Evolutionary conservation across 2,797 vertebrate species (phyloP).

Genomic region (Buphagus erythrorhynchus): DNA sequence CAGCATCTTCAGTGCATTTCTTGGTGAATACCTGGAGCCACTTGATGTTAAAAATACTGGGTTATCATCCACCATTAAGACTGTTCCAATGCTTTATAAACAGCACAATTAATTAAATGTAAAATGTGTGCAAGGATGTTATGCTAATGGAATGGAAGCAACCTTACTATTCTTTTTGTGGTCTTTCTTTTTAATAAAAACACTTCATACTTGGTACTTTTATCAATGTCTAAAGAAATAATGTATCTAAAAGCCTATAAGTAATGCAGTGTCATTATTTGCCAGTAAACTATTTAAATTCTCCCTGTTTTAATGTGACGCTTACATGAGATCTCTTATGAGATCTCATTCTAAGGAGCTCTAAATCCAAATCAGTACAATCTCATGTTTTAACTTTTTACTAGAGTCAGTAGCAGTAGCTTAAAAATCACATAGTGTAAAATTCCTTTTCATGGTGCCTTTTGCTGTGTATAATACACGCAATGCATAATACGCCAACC

Average conservation of each 20-base stretch:
- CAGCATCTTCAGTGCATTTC: not conserved
- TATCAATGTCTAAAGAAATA: not conserved
- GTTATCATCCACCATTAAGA: not conserved
- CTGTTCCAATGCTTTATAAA: not conserved
- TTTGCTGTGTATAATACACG: not conserved
- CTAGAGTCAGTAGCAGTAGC: not conserved
- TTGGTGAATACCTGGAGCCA: not conserved
- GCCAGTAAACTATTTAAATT: not conserved
- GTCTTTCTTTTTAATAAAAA: not conserved
- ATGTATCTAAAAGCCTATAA: not conserved
- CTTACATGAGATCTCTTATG: too few relatives aligned
- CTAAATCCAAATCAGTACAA: not conserved
- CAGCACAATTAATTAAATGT: not conserved
- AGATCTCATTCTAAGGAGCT: not conserved
- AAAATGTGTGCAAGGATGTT: not conserved
- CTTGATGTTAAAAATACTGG: not conserved
- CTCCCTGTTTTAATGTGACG: not conserved
- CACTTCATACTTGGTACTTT: not conserved
- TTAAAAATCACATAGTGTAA: not conserved
- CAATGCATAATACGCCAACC: not conserved
- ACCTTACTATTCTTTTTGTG: not conserved
- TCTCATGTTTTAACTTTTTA: not conserved
- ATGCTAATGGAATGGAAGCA: not conserved
- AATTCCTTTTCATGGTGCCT: not conserved
- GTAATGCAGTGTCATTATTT: not conserved